phyloP scores from a whole-genome alignment of 2,797 vertebrate species.

The Pangasius macronema region DNA sequence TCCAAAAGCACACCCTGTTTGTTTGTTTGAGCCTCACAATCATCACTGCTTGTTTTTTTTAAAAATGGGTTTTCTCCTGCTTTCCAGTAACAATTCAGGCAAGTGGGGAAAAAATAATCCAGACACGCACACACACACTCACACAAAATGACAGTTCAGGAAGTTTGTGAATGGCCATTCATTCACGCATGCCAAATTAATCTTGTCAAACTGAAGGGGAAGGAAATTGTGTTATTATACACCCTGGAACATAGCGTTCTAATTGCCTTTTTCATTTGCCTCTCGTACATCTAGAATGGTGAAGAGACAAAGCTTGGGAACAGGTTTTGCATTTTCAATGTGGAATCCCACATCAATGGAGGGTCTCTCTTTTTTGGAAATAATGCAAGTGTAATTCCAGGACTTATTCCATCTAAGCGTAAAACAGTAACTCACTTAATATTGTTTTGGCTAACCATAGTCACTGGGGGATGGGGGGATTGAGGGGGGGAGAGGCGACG shows the following conservation, averaged over 20 bases:
- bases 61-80: neutral
- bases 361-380: conserved; percentile 40
- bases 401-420: neutral
- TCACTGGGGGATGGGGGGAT: too few relatives aligned
- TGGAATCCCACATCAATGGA: conserved; percentile 26
- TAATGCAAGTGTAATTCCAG: conserved; percentile 19
- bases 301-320: conserved; percentile 52
- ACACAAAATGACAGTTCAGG: conserved; percentile 1
- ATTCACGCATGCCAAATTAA: conserved; percentile 28
- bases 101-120: neutral
- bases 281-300: conserved; percentile 54
- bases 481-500: too few relatives aligned
- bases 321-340: conserved; percentile 33
- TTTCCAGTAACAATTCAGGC: neutral
- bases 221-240: conserved; percentile 39
- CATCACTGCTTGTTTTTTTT: neutral
- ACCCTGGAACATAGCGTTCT: conserved; percentile 65
- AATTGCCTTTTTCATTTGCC: conserved; percentile 56
- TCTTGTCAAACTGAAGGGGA: conserved; percentile 41
- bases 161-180: neutral
- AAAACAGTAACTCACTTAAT: neutral
- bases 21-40: conserved; percentile 9
- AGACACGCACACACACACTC: neutral
- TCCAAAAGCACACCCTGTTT: conserved; percentile 6
- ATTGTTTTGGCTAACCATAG: conserved; percentile 3